Evolutionary conservation across 2,797 vertebrate genomes (phyloP), one percentile per base, ranked within the genome.

Genomic region (Thalassophryne amazonica): DNA sequence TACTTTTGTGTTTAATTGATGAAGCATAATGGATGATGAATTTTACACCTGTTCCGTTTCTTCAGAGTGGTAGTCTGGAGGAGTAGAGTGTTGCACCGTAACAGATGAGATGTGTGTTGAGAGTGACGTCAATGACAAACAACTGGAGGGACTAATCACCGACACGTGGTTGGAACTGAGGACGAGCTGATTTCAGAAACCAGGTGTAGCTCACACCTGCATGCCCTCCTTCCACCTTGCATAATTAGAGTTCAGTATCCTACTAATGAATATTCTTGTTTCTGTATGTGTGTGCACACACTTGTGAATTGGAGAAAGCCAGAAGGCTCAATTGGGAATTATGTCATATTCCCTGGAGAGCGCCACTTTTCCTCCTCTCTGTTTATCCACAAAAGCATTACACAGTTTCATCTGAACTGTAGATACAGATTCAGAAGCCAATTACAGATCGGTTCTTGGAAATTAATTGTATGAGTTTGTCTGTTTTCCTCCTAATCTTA

Each of bases 171-270:
- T 43, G 35, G 13, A 31, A 67, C 23, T 43, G 52, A 35, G 61
- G 57, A 66, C 47, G 32, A 3, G 3, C 56, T 51, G 45, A n/a
- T 67, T 76, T 63, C n/a, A 24, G 49, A 76, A 69, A 67, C 72
- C 87, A 91, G 90, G 86, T 90, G 88, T 77, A 78, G 61, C 46
- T 62, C 71, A 86, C 89, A 90, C 88, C 89, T 91, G 86, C 59
- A 11, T 57, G 40, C 64, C 29, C 71, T 69, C 45, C 70, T 66
- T 83, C 73, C 73, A 84, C 83, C 80, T 76, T 46, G 31, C 66
- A 79, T 90, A 89, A 90, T 89, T 90, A 84, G 84, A 87, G 87
- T 85, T 88, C 66, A 65, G 53, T 73, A 60, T 87, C 78, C 69
- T 76, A 54, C 78, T 88, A 89, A 88, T 90, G 83, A 89, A 90